phyloP scores from a whole-genome alignment of 2,113 vertebrate species.

The Pygoscelis adeliae region DNA sequence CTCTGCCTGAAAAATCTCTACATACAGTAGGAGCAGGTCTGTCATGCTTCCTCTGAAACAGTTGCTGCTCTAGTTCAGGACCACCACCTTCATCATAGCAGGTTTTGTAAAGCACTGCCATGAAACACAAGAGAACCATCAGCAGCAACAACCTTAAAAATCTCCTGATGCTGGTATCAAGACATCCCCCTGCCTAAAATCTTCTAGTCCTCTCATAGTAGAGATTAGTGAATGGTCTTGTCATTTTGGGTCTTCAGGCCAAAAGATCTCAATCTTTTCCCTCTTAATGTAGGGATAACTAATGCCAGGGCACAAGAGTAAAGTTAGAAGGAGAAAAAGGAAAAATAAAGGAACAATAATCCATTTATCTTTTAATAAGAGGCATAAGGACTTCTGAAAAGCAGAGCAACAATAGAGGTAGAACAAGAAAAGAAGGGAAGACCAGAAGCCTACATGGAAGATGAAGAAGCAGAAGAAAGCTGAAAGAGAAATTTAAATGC shows the following conservation, averaged over 20 bases:
- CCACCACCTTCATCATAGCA: background rate
- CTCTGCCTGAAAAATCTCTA: background rate
- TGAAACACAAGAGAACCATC: background rate
- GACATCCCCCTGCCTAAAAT: accelerated
- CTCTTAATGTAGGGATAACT: background rate
- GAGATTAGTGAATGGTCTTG: background rate
- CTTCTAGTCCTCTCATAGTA: background rate
- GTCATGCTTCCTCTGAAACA: background rate
- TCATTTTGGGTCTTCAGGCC: background rate
- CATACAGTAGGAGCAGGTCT: background rate
- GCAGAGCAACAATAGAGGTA: background rate
- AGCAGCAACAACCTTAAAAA: background rate
- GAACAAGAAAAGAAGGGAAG: background rate
- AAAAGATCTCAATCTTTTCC: background rate
- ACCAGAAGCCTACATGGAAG: background rate
- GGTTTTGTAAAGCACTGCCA: background rate
- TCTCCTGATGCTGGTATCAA: background rate
- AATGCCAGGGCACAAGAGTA: background rate
- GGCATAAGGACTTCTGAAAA: background rate
- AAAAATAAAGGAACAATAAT: background rate
- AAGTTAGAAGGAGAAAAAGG: background rate
- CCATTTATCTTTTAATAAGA: background rate
- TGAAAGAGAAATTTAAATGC: background rate
- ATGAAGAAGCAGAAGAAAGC: background rate
- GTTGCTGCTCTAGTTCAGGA: background rate